Evolutionary conservation across 2,888 invertebrate species (phyloP).

Genomic region (Neoscelio sp.): DNA sequence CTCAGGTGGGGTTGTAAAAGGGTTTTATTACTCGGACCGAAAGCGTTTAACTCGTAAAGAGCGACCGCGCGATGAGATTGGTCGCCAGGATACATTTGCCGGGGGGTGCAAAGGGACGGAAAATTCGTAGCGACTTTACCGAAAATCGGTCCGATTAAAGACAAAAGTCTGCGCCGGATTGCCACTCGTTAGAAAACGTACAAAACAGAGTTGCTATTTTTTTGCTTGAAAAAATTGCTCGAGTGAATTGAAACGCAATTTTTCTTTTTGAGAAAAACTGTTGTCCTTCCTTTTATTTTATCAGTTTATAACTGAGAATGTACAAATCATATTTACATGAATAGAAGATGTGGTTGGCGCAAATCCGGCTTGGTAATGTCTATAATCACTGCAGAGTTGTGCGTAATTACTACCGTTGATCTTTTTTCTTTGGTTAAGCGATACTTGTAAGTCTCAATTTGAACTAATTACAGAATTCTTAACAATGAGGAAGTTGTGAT

Average conservation of each 20-base stretch:
- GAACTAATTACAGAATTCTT: conserved; percentile 38
- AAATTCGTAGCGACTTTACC: too few species aligned
- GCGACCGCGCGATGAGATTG: conserved; percentile 37
- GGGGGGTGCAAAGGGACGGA: neutral
- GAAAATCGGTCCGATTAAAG: conserved; percentile 62
- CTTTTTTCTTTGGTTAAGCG: conserved; percentile 28
- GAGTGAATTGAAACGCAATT: too few species aligned
- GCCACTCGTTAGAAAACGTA: conserved; percentile 54
- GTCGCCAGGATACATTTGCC: neutral
- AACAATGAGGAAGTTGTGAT: conserved; percentile 45
- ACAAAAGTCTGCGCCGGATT: conserved; percentile 66
- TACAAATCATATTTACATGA: too few species aligned
- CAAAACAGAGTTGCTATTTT: conserved; percentile 25
- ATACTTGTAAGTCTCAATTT: conserved; percentile 34
- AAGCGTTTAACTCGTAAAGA: conserved; percentile 65
- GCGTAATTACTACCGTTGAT: conserved; percentile 63
- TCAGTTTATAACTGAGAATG: too few species aligned
- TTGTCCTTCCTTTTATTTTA: too few species aligned
- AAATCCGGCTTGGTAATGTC: conserved; percentile 70
- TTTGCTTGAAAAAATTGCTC: too few species aligned
- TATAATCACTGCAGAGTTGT: conserved; percentile 70
- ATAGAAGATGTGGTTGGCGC: conserved; percentile 68
- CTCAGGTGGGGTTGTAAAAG: conserved; percentile 64
- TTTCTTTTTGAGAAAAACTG: too few species aligned
- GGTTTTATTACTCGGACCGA: conserved; percentile 42